Evolutionary conservation across 2,888 invertebrate species (phyloP), one percentile per base, ranked within the genome.

Genomic region (Tachystola acroxantha): DNA sequence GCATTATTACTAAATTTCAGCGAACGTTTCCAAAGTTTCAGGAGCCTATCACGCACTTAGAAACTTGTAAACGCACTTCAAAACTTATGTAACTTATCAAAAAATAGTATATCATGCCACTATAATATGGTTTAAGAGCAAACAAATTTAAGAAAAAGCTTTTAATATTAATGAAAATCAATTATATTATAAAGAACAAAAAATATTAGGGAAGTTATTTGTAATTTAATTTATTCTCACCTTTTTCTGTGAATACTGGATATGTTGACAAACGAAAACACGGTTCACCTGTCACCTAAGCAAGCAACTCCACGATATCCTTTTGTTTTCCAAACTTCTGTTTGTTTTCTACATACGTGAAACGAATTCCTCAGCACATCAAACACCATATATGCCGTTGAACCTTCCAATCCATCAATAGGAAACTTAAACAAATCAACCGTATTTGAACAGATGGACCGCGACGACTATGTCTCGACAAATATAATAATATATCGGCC

Each of bases 341-440:
- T 80, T 82, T 81, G 74, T 74, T 78, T 78, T 76, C 50, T 65
- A 64, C 70, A 71, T 72, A 78, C 76, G 76, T 74, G 70, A 65
- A 74, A 75, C 70, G 71, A 78, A 80, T 78, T 75, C 77, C 77
- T 74, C 62, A 69, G 64, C 74, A 76, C 75, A 70, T 71, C 70
- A 69, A 75, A 74, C 71, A 74, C 68, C 57, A 58, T 57, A 50
- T 53, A 63, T 51, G 56, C 50, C 71, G 73, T 75, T 63, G 73
- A 70, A 75, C 73, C 63, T 66, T 67, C 68, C 69, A 66, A 77
- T 78, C 78, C 77, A 70, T 79, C 76, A 76, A 73, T 75, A 71
- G 71, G 64, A 67, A 75, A 73, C 73, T 73, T 68, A 67, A 69
- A 69, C 69, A 69, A 67, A 69, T 70, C 65, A 68, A 57, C 59